Percentiles rank a stretch among this genome's conserved stretches.
phyloP scores from a whole-genome alignment of 1,140 invertebrate species.

The Hylaeus anthracinus region DNA sequence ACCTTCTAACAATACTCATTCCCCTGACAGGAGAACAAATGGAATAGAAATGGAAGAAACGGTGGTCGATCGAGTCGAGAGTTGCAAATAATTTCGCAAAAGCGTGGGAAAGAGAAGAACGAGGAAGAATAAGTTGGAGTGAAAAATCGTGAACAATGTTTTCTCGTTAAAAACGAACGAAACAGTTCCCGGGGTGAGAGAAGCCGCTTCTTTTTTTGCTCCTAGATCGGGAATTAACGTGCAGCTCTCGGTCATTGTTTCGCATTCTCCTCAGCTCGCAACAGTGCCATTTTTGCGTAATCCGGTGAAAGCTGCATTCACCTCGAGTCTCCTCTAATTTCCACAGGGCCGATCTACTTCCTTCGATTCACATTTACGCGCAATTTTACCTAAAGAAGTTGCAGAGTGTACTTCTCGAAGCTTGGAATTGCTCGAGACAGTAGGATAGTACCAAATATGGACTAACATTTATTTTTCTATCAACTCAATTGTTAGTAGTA shows the following conservation, averaged over 20 bases:
- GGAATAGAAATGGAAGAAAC: background rate
- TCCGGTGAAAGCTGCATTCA: conserved; percentile 56
- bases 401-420: background rate
- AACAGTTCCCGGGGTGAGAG: conserved; percentile 11
- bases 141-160: background rate
- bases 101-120: background rate
- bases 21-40: too few relatives aligned
- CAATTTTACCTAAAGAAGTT: conserved; percentile 10
- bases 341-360: conserved; percentile 57
- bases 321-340: conserved; percentile 47
- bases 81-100: too few relatives aligned
- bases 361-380: conserved; percentile 6
- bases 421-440: background rate
- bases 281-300: conserved; percentile 55
- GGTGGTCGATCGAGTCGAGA: background rate
- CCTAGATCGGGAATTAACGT: conserved; percentile 24
- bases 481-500: too few relatives aligned
- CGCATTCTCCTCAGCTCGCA: conserved; percentile 26
- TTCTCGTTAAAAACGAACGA: background rate
- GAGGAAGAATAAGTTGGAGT: background rate
- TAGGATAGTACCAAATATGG: background rate
- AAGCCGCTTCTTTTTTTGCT: conserved; percentile 28
- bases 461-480: too few relatives aligned
- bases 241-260: conserved; percentile 55
- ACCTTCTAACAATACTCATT: too few relatives aligned